Percentiles rank a stretch among this genome's conserved stretches.
Conservation (phyloP, 2,888 invertebrate species). For the Dasypogon diadema region DNA sequence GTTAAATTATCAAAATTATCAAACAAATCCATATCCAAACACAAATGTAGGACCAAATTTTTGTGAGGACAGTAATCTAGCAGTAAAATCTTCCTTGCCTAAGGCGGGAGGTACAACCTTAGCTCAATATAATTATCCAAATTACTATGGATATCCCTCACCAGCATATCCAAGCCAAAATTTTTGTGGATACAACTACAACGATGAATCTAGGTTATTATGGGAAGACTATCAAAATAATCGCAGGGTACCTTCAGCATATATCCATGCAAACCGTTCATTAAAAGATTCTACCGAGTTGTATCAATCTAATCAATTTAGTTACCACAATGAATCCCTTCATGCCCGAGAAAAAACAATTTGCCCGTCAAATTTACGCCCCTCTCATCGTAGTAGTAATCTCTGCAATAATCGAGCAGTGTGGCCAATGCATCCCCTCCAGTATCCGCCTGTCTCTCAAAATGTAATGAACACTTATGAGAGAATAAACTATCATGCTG, state of each 20-base stretch:
- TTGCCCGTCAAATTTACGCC: conserved; percentile 36
- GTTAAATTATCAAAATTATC: conserved; percentile 16
- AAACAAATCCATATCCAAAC: neutral
- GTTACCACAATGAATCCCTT: neutral
- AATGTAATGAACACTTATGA: conserved; percentile 47
- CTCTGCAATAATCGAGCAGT: conserved; percentile 26
- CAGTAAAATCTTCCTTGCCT: neutral
- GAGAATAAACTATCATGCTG: conserved; percentile 43
- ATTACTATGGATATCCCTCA: conserved; percentile 51
- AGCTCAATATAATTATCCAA: conserved; percentile 50
- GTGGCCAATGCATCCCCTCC: conserved; percentile 46
- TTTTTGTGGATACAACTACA: conserved; percentile 52
- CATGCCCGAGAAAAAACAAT: conserved; percentile 46
- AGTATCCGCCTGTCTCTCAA: conserved; percentile 40
- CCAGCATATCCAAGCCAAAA: conserved; percentile 50
- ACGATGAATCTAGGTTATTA: conserved; percentile 48
- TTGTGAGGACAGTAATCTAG: conserved; percentile 37
- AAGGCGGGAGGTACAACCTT: conserved; percentile 23
- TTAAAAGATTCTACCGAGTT: conserved; percentile 44
- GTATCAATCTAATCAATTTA: conserved; percentile 28
- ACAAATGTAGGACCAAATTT: neutral
- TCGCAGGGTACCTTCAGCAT: conserved; percentile 17
- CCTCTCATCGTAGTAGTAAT: conserved; percentile 16
- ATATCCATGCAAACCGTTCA: conserved; percentile 28
- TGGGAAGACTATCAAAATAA: conserved; percentile 55